phyloP scores from a whole-genome alignment of 2,113 vertebrate species.

The Lampris incognitus region DNA sequence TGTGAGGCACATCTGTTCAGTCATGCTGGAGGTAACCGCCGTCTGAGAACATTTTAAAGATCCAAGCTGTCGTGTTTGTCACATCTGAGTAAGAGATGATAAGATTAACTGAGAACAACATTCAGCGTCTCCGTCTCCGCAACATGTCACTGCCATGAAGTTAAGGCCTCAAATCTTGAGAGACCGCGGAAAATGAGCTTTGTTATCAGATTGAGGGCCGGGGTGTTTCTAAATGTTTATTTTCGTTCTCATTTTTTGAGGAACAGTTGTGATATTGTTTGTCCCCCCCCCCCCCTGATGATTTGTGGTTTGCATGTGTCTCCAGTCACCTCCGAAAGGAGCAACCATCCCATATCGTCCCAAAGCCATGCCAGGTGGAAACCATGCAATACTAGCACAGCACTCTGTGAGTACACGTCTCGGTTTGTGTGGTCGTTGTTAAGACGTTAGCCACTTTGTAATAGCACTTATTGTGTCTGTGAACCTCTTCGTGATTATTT shows the following conservation, averaged over 20 bases:
- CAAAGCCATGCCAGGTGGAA: constrained; percentile 86
- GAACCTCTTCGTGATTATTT: too few relatives aligned
- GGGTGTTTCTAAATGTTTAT: too few relatives aligned
- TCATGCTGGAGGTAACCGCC: constrained; percentile 91
- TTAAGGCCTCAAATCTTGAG: too few relatives aligned
- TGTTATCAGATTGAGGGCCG: too few relatives aligned
- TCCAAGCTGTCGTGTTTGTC: constrained; percentile 39
- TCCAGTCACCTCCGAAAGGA: constrained; percentile 93
- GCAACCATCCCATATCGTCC: constrained; percentile 94
- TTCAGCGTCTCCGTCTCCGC: constrained; percentile 1
- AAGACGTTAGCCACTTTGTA: constrained; percentile 2
- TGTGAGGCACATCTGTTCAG: constrained; percentile 92
- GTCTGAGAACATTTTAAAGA: constrained; percentile 47
- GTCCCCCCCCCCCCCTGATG: too few relatives aligned
- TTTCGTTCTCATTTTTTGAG: too few relatives aligned
- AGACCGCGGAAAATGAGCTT: too few relatives aligned
- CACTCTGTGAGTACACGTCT: constrained; percentile 85
- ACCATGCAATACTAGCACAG: constrained; percentile 88
- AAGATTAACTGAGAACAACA: constrained; percentile 24
- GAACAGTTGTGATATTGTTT: too few relatives aligned
- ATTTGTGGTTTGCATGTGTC: constrained; percentile 45
- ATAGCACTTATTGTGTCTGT: constrained; percentile 4
- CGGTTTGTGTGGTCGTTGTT: background rate
- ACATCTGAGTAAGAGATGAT: constrained; percentile 36
- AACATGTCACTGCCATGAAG: background rate